Conservation (phyloP, 2,888 invertebrate genomes). For the Cheilosia soror region DNA sequence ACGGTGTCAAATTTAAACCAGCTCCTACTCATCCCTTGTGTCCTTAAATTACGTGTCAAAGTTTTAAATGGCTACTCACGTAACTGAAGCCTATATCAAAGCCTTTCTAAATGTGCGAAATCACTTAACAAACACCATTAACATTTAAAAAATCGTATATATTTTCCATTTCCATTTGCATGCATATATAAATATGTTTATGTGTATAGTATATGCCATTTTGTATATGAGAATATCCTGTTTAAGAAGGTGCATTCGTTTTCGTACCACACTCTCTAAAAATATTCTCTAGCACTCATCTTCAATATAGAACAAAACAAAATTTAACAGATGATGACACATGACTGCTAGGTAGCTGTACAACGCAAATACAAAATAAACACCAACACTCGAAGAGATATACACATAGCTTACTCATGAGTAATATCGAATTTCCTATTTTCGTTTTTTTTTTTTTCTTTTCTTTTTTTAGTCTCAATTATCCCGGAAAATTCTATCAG, state of each 20-base stretch:
- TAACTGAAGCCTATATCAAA: constrained; percentile 59
- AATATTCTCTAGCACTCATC: constrained; percentile 29
- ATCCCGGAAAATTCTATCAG: constrained; percentile 66
- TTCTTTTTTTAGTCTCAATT: too few relatives aligned
- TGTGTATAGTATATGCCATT: background rate
- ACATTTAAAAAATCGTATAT: constrained; percentile 22
- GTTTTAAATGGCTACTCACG: constrained; percentile 43
- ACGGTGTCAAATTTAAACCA: background rate
- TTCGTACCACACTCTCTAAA: constrained; percentile 31
- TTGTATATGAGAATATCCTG: constrained; percentile 15
- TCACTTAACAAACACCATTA: constrained; percentile 65
- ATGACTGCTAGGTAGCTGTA: constrained; percentile 53
- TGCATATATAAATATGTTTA: background rate
- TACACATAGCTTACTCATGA: constrained; percentile 61
- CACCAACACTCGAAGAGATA: background rate
- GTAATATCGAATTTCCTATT: constrained; percentile 67
- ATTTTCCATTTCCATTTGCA: background rate
- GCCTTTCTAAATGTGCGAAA: constrained; percentile 60
- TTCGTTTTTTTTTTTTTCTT: constrained; percentile 41
- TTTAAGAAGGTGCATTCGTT: constrained; percentile 38
- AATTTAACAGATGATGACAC: constrained; percentile 74
- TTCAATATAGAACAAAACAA: constrained; percentile 67
- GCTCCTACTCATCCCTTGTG: background rate
- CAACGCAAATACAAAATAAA: constrained; percentile 31
- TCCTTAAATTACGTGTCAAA: constrained; percentile 25